phyloP scores from a whole-genome alignment of 2,797 vertebrate species.

The Rousettus madagascariensis region DNA sequence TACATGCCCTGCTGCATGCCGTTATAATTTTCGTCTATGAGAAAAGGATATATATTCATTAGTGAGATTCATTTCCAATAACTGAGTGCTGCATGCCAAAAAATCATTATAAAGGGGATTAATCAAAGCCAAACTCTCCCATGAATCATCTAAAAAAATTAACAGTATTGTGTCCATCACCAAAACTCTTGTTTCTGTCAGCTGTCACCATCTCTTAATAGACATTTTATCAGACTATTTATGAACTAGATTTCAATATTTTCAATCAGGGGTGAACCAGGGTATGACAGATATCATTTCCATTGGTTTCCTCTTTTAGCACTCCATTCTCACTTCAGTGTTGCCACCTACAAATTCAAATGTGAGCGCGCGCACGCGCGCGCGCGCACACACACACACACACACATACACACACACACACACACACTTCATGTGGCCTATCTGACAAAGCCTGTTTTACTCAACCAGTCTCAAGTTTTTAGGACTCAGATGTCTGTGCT shows the following conservation, averaged over 20 bases:
- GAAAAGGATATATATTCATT: constrained; percentile 32
- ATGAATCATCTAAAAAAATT: constrained; percentile 22
- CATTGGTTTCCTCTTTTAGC: neutral
- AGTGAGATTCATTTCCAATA: constrained; percentile 74
- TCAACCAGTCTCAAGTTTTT: neutral
- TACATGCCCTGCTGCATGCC: neutral
- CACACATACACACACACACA: too few relatives aligned
- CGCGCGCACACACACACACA: too few relatives aligned
- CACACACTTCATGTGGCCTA: neutral
- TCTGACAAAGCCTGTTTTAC: neutral
- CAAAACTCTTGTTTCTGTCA: neutral
- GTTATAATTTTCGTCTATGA: neutral
- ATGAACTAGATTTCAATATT: constrained; percentile 22
- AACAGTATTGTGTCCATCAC: constrained; percentile 23
- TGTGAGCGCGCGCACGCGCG: too few relatives aligned
- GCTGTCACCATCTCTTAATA: neutral
- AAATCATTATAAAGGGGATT: constrained; percentile 77
- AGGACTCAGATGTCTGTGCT: neutral
- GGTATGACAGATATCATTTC: neutral
- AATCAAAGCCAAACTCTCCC: constrained; percentile 65
- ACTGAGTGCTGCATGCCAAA: constrained; percentile 73
- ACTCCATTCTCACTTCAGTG: neutral
- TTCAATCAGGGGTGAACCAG: neutral
- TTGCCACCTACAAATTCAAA: neutral
- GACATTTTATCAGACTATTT: neutral